Evolutionary conservation across 2,888 invertebrate species (phyloP), one percentile per base, ranked within the genome.

Genomic region (Habrosyne pyritoides): DNA sequence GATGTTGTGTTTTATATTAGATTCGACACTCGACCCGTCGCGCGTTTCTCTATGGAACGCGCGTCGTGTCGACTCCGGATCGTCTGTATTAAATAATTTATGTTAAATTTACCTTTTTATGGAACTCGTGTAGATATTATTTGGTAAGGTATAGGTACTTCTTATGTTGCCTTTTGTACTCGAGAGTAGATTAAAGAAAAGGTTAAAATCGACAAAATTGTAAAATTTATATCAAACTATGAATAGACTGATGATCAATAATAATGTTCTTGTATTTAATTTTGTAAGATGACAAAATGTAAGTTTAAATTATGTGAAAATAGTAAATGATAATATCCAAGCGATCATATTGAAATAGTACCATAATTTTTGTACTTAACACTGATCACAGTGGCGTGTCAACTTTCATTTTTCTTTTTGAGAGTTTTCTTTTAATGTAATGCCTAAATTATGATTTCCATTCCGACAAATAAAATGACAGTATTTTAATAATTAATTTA

Each of bases 161-260:
- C 91, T 84, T 86, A 90, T 89, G 91, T 89, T 88, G 91, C 88
- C 91, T 91, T 71, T 74, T 86, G 84, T 75, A 84, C 88, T 73
- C 69, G 70, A 75, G 69, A 69, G 75, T 89, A 89, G 86, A 82
- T 74, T 86, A 84, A 78, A 78, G 84, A 81, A 86, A 86, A 42
- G 36, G 36, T 42, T 87, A 83, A 86, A 87, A 89, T 89, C 87
- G 87, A 90, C 91, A 90, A 91, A 91, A 91, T 89, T 88, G 87
- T 87, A 88, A 89, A 89, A 87, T 83, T 81, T 87, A 89, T 92
- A 91, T 88, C 84, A 84, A 86, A 84, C 83, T 88, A 87, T 89
- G 89, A 90, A 92, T 91, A 92, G 92, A 92, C 92, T 92, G 92
- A 92, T 90, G 87, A 86, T 90, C 88, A 90, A 89, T 91, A 87